phyloP scores from a whole-genome alignment of 2,113 vertebrate species.

The Stigmatopora argus region DNA sequence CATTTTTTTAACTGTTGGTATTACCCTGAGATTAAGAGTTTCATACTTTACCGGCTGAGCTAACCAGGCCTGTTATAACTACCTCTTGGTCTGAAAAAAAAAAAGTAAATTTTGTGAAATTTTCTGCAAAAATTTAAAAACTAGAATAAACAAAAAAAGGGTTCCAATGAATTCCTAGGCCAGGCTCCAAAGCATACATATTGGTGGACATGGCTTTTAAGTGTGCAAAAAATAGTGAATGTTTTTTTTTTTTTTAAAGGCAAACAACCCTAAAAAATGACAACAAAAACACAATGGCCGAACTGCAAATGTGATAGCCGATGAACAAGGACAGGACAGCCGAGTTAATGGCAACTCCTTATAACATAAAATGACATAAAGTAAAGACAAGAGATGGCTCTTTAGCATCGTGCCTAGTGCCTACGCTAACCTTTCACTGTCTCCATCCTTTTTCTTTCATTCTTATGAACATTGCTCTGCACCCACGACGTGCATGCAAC shows the following conservation, averaged over 20 bases:
- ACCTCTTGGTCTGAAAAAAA: too few relatives aligned
- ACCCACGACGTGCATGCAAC: conserved; percentile 19
- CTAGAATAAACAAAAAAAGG: background rate
- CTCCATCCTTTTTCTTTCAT: conserved; percentile 27
- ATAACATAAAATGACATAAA: conserved; percentile 44
- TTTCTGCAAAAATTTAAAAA: too few relatives aligned
- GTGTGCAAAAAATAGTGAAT: background rate
- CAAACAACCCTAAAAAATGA: background rate
- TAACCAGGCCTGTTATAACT: too few relatives aligned
- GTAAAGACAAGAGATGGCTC: conserved; percentile 53
- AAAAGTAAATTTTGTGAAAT: too few relatives aligned
- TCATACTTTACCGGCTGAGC: too few relatives aligned
- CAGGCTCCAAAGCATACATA: too few relatives aligned
- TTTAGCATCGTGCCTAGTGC: conserved; percentile 32
- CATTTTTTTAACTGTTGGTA: too few relatives aligned
- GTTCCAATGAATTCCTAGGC: background rate
- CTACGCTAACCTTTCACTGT: conserved; percentile 17
- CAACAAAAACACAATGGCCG: background rate
- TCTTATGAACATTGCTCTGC: conserved; percentile 20
- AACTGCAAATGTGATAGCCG: background rate
- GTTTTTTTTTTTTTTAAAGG: too few relatives aligned
- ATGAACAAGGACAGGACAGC: background rate
- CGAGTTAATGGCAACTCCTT: background rate
- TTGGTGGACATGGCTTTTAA: background rate
- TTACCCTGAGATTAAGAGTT: too few relatives aligned